phyloP scores from a whole-genome alignment of 2,888 invertebrate species.

The Drosophila paranaensis region DNA sequence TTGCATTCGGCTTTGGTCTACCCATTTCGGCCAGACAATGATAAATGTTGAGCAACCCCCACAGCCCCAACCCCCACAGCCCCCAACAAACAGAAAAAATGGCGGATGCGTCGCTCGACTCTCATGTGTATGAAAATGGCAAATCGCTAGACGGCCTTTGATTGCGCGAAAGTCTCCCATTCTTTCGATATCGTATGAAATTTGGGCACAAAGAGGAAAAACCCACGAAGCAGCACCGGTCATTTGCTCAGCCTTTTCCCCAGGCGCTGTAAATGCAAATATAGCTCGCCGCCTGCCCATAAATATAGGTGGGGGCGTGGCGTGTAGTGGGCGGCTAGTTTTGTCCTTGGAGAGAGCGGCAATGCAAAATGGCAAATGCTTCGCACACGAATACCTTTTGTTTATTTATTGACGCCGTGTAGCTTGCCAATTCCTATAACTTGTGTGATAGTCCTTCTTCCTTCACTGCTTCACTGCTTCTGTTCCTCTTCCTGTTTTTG shows the following conservation, averaged over 20 bases:
- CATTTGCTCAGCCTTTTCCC: slow-evolving; percentile 72
- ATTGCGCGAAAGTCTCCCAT: slow-evolving; percentile 59
- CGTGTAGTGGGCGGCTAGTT: slow-evolving; percentile 52
- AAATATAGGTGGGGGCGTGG: slow-evolving; percentile 58
- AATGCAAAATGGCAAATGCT: slow-evolving; percentile 43
- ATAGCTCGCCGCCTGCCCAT: slow-evolving; percentile 54
- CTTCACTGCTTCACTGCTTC: not conserved
- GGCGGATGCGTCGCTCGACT: slow-evolving; percentile 64
- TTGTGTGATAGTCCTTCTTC: slow-evolving; percentile 59
- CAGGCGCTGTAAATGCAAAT: slow-evolving; percentile 65
- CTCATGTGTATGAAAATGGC: slow-evolving; percentile 77
- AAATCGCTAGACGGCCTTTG: slow-evolving; percentile 79
- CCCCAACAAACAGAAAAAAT: slow-evolving; percentile 27
- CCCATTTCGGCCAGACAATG: slow-evolving; percentile 70
- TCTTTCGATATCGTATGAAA: not conserved
- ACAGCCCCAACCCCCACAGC: not conserved
- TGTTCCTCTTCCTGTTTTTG: not conserved
- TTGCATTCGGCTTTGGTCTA: slow-evolving; percentile 45
- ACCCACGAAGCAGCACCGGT: slow-evolving; percentile 52
- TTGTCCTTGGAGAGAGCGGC: slow-evolving; percentile 67
- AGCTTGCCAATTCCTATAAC: slow-evolving; percentile 76
- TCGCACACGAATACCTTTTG: slow-evolving; percentile 69
- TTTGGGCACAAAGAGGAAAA: not conserved
- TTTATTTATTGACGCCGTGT: slow-evolving; percentile 74
- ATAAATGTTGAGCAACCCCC: slow-evolving; percentile 59